These are phyloP conservation scores for Hofmannophila pseudospretella DNA, from an alignment of 2,888 invertebrate genomes.

Conservation along the genomic window DNA sequence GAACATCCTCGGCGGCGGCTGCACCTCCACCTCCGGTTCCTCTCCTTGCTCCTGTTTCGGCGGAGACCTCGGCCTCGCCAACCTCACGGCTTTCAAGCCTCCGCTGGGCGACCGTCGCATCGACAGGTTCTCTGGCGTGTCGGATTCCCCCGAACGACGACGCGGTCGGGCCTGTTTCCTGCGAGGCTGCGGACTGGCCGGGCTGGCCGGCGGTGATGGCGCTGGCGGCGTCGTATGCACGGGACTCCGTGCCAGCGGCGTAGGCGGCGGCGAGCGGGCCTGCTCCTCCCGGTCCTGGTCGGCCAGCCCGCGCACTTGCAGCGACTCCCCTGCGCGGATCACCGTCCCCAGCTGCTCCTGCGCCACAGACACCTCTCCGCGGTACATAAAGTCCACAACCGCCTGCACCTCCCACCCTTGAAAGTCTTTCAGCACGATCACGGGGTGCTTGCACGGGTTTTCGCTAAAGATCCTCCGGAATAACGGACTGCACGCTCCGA, in stretches of 20 bases:
- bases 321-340: conserved; percentile 91
- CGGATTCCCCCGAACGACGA: conserved; percentile 87
- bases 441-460: conserved; percentile 95
- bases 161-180: conserved; percentile 92
- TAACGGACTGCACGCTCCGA: conserved; percentile 93
- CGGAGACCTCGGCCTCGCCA: conserved; percentile 59
- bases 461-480: conserved; percentile 93
- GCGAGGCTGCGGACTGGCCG: conserved; percentile 88
- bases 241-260: conserved; percentile 63
- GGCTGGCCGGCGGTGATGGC: conserved; percentile 72
- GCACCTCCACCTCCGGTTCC: conserved; percentile 68
- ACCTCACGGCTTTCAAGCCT: conserved; percentile 59
- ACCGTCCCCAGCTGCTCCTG: conserved; percentile 90
- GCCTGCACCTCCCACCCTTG: conserved; percentile 93
- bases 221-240: conserved; percentile 60
- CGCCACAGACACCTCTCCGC: conserved; percentile 92
- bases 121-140: conserved; percentile 79
- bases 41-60: conserved; percentile 58
- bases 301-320: conserved; percentile 89
- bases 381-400: conserved; percentile 95
- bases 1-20: conserved; percentile 76
- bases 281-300: conserved; percentile 77
- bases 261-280: conserved; percentile 55
- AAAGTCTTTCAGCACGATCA: conserved; percentile 94
- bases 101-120: conserved; percentile 74